Base-by-base conservation (phyloP, 1,140 invertebrate genomes). In the Ips nitidus region DNA sequence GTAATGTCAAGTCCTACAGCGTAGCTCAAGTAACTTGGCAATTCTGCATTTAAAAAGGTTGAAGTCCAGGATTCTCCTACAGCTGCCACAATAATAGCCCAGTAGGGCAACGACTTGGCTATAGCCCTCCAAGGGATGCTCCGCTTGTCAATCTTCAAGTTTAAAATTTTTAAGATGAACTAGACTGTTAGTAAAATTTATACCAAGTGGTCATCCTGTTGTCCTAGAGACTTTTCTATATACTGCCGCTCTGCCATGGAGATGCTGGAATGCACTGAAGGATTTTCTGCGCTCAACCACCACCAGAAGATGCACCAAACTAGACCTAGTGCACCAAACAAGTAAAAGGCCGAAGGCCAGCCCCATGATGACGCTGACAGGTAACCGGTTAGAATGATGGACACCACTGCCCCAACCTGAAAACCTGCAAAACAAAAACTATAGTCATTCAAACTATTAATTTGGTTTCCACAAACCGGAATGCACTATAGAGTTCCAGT, bases 1-100 rank as follows among this genome's bases (percentile, higher is more conserved):
- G 52, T 3, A 47, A 71, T 71, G 50, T 66, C 42, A 22, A 71
- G 52, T 2, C 69, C 69, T 3, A 71, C 58, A 36, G 50, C 69
- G 52, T 62, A 42, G 38, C 63, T 71, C 85, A 98, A 89, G 77
- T 95, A 99, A 1, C 88, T 91, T 0, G 97, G 97, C 71, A 98
- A 89, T 81, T 95, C 89, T 0, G 93, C 95, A 52, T 97, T 83
- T 52, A 98, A 84, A 2, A 92, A 96, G 82, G 94, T 96, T 76
- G 92, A 94, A 1, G 94, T 94, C 95, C 94, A 98, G 76, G 93
- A 93, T 76, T 95, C 91, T 0, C 92, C 89, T 77, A 92, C 91
- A 76, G 97, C 92, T 0, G 86, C 88, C 0, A 94, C 78, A 43
- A 94, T 85, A 5, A 97, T 82, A 0, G 94, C 89, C 90, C 90